phyloP scores from a whole-genome alignment of 2,113 vertebrate species.

The Pteruthius melanotis region DNA sequence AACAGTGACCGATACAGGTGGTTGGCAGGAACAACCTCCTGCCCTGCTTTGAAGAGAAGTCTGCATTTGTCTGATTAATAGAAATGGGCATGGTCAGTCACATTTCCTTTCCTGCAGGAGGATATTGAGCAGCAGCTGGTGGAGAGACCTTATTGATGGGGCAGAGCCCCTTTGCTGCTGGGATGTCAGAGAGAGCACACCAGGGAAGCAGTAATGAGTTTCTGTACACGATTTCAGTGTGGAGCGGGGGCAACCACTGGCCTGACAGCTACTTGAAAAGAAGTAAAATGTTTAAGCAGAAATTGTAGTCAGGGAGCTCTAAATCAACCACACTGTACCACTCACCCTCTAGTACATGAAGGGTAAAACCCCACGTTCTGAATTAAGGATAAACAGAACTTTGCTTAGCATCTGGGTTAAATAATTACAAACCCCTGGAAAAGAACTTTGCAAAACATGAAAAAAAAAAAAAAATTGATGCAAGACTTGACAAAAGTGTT shows the following conservation, averaged over 20 bases:
- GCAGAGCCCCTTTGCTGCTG: not conserved
- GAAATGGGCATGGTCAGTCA: not conserved
- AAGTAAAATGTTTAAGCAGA: not conserved
- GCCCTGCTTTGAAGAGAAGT: not conserved
- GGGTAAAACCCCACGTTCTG: not conserved
- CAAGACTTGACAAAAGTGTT: not conserved
- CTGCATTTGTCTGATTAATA: not conserved
- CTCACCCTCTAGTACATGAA: not conserved
- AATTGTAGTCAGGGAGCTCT: not conserved
- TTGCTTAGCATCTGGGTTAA: not conserved
- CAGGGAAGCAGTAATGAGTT: not conserved
- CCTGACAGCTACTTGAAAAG: not conserved
- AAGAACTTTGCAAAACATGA: not conserved
- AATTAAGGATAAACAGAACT: not conserved
- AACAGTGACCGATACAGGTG: rapidly evolving
- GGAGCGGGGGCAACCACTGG: not conserved
- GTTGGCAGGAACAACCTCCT: not conserved
- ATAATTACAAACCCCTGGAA: not conserved
- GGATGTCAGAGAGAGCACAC: not conserved
- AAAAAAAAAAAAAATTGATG: no score
- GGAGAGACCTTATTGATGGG: not conserved
- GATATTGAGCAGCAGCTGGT: not conserved
- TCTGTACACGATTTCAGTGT: not conserved
- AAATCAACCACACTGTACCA: not conserved
- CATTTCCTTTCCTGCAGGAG: not conserved